phyloP scores from a whole-genome alignment of 2,888 invertebrate species.

The Napeogenes inachia region DNA sequence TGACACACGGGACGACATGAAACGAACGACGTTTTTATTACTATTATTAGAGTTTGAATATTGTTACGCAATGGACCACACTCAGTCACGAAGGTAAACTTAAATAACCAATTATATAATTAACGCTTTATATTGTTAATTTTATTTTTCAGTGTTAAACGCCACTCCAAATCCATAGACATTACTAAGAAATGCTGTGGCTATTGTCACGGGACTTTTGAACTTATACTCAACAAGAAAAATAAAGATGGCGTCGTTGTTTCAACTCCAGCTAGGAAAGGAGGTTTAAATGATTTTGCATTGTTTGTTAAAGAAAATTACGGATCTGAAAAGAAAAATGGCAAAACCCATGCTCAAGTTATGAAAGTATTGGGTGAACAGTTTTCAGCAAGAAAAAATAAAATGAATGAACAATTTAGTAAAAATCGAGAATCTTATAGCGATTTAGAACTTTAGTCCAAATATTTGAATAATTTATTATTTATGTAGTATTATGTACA shows the following conservation, averaged over 20 bases:
- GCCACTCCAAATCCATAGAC: slow-evolving; percentile 89
- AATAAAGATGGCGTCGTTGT: slow-evolving; percentile 76
- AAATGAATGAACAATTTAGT: not conserved
- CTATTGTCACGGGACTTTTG: slow-evolving; percentile 84
- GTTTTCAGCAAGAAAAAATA: slow-evolving; percentile 60
- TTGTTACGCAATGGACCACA: no score
- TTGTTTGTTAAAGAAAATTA: slow-evolving; percentile 86
- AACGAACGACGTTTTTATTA: no score
- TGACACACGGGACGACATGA: no score
- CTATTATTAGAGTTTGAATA: no score
- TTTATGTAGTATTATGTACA: no score
- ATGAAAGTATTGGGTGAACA: slow-evolving; percentile 86
- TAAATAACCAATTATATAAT: no score
- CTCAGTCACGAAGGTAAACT: no score
- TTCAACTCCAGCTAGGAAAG: slow-evolving; percentile 73
- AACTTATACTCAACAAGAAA: slow-evolving; percentile 81
- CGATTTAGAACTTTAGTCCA: not conserved
- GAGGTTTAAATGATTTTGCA: slow-evolving; percentile 80
- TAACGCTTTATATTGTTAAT: not conserved
- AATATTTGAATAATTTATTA: no score
- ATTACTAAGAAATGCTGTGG: slow-evolving; percentile 85
- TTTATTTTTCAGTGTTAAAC: slow-evolving; percentile 78
- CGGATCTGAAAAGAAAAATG: slow-evolving; percentile 63
- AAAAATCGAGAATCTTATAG: slow-evolving; percentile 1
- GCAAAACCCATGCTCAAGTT: slow-evolving; percentile 82